These are phyloP conservation scores for Mormyrus lacerda DNA, from an alignment of 2,113 vertebrate species.

Conservation along the genomic window DNA sequence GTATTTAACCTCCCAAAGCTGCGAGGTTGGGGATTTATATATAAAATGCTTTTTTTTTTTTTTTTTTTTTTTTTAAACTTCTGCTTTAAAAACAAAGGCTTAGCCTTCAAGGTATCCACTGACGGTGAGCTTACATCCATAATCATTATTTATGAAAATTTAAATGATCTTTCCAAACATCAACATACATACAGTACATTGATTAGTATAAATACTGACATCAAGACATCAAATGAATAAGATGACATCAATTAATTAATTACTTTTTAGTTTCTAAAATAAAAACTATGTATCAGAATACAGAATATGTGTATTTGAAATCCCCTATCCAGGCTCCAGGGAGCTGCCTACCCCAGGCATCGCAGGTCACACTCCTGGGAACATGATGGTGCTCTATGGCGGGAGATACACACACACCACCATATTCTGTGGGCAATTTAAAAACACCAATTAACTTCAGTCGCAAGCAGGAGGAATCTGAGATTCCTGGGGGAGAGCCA, in stretches of 20 bases:
- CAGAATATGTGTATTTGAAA: neutral
- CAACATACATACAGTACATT: neutral
- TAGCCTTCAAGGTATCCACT: neutral
- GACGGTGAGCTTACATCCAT: neutral
- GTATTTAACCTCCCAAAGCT: constrained; percentile 2
- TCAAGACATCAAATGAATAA: neutral
- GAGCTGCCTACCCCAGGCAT: neutral
- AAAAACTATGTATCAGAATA: neutral
- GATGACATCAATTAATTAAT: neutral
- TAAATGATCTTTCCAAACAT: neutral
- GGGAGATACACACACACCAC: neutral
- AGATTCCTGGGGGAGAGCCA: neutral
- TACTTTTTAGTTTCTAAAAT: neutral
- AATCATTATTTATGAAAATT: neutral
- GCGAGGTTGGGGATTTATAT: neutral
- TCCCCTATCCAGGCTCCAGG: neutral
- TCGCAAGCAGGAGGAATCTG: neutral
- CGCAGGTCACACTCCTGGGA: neutral
- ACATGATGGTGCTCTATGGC: neutral
- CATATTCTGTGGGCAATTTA: neutral
- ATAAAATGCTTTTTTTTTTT: neutral
- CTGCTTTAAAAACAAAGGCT: neutral
- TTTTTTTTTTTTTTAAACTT: too few species aligned
- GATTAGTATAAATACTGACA: neutral
- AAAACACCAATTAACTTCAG: neutral